Conservation (phyloP, 2,888 invertebrate genomes). For the Phyllotreta cruciferae region DNA sequence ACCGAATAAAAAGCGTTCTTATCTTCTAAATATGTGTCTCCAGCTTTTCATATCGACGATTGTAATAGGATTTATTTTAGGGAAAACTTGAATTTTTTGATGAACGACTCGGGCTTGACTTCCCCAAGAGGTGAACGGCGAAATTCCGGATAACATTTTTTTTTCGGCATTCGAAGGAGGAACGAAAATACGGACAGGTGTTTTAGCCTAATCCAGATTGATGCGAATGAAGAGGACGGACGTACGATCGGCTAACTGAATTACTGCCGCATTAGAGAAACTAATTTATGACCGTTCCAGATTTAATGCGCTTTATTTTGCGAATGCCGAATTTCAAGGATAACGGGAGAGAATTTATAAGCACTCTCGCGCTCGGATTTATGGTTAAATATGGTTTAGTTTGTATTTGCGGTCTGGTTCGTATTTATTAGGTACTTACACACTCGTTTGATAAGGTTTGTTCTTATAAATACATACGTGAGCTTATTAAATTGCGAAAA, state of each 20-base stretch:
- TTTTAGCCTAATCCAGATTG: conserved; percentile 57
- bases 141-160: conserved; percentile 1
- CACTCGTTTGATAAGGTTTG: no score
- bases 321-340: conserved; percentile 50
- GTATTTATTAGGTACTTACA: neutral
- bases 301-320: conserved; percentile 56
- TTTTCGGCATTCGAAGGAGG: conserved; percentile 23
- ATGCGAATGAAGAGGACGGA: conserved; percentile 54
- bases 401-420: neutral
- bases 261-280: conserved; percentile 55
- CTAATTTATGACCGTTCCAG: conserved; percentile 56
- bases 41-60: no score
- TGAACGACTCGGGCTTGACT: neutral
- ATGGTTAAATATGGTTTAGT: conserved; percentile 3
- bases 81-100: neutral
- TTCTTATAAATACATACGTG: no score
- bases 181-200: conserved; percentile 49
- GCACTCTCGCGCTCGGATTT: conserved; percentile 41
- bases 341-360: conserved; percentile 52
- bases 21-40: no score
- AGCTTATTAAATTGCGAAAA: no score
- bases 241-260: conserved; percentile 58
- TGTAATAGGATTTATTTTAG: no score
- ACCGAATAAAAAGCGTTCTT: no score
- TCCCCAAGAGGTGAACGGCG: conserved; percentile 14